A percentile compares a stretch with the other conserved stretches of the same genome.
Conservation (phyloP, 2,888 invertebrate genomes). For the Troides helena region DNA sequence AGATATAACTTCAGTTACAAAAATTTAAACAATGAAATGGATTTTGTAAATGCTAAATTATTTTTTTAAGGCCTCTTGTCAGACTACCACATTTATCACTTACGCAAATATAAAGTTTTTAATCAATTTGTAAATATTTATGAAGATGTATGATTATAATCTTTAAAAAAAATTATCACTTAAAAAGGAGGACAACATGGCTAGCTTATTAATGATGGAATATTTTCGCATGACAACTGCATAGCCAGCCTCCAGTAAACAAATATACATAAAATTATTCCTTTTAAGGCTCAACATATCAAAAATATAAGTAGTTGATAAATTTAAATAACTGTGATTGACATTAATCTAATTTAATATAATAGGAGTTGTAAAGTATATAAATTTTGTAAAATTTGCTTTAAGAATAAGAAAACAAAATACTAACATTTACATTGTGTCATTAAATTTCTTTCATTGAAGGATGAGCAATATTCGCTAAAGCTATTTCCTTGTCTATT, state of each 20-base stretch:
- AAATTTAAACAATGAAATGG: background rate
- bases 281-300: background rate
- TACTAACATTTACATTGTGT: slow-evolving; percentile 5
- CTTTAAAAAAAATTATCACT: slow-evolving; percentile 27
- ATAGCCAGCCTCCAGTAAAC: slow-evolving; percentile 1
- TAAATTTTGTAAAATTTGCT: background rate
- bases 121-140: background rate
- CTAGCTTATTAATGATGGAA: slow-evolving; percentile 9
- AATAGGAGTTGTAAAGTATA: background rate
- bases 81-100: background rate
- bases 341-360: background rate
- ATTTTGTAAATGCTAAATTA: background rate
- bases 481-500: slow-evolving; percentile 31
- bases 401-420: background rate
- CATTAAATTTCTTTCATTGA: slow-evolving; percentile 4
- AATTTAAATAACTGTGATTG: background rate
- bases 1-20: background rate
- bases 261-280: slow-evolving; percentile 5
- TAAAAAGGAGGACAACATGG: slow-evolving; percentile 6
- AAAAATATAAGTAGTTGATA: slow-evolving; percentile 1
- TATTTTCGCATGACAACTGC: slow-evolving; percentile 21
- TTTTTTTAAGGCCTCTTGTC: background rate
- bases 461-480: slow-evolving; percentile 35
- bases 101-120: background rate
- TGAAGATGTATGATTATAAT: slow-evolving; percentile 4